Evolutionary conservation across 2,797 vertebrate species (phyloP), one percentile per base, ranked within the genome.

Genomic region (Poeciliopsis gracilis): DNA sequence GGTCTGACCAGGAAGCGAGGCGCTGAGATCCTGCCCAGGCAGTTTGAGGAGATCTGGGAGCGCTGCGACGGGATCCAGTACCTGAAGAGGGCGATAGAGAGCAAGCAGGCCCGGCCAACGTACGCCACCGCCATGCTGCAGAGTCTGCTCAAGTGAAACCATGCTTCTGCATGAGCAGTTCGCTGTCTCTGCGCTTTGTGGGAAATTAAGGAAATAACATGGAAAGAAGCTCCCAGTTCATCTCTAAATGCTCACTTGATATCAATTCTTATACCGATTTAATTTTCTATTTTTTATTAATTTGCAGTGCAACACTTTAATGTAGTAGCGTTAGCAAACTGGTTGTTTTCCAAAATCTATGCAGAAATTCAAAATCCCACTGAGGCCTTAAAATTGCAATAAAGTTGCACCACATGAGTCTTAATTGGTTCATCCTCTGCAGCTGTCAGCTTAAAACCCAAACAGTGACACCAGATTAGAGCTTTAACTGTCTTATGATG

Each of bases 41-140:
- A 99, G 93, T 99, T 99, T 57, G 98, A 99, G 86, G 98, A 99
- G 82, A 97, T 99, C 83, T 99, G 98, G 98, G 98, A 99, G 87
- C 97, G 97, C 89, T 99, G 98, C 0, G 98, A 98, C 1, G 98
- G 98, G 28, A 97, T 99, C 83, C 97, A 98, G 88, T 99, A 99
- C 88, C 97, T 99, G 46, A 97, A 97, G 84, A 98, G 93, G 0
- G 98, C 98, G 18, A 98, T 99, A 0, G 97, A 97, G 90, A 99
- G 96, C 95, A 97, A 96, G 81, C 98, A 99, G 90, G 98, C 98
- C 25, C 96, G 98, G 46, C 98, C 98, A 49, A 99, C 98, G 0
- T 97, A 99, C 0, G 98, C 98, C 4, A 99, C 98, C 0, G 98
- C 98, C 75, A 99, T 98, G 98, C 97, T 99, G 53, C 98, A 99